Conservation (phyloP, 2,113 vertebrate species). For the Halichoeres trimaculatus region DNA sequence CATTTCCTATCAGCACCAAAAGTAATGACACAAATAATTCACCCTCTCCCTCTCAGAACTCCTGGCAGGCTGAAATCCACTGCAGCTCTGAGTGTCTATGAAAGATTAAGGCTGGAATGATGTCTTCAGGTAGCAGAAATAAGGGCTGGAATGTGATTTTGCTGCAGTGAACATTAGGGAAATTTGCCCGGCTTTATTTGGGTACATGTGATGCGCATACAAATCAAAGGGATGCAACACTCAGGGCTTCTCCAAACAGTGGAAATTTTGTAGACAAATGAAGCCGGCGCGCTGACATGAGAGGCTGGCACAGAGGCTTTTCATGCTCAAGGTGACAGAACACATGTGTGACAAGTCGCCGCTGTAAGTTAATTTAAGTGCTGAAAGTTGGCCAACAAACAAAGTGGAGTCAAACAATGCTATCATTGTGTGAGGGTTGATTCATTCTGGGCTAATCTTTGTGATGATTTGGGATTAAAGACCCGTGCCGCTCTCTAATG, state of each 20-base stretch:
- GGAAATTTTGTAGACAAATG: conserved; percentile 70
- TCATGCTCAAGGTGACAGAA: conserved; percentile 39
- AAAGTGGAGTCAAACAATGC: conserved; percentile 11
- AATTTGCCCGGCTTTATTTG: conserved; percentile 66
- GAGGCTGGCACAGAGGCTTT: conserved; percentile 18
- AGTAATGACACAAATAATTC: conserved; percentile 70
- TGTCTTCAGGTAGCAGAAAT: conserved; percentile 62
- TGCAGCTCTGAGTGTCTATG: conserved; percentile 38
- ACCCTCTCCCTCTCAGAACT: conserved; percentile 46
- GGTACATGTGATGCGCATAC: conserved; percentile 65
- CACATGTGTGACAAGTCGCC: conserved; percentile 33
- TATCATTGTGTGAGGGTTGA: conserved; percentile 40
- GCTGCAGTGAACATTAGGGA: conserved; percentile 71
- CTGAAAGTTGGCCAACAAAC: neutral
- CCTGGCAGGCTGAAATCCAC: conserved; percentile 47
- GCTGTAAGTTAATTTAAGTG: conserved; percentile 38
- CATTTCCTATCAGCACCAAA: conserved; percentile 64
- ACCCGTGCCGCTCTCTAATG: conserved; percentile 53
- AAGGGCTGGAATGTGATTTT: conserved; percentile 59
- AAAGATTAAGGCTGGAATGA: conserved; percentile 45
- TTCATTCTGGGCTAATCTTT: conserved; percentile 58
- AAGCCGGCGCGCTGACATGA: conserved; percentile 54
- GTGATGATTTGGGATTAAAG: conserved; percentile 54
- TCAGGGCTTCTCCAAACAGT: conserved; percentile 67
- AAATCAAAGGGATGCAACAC: conserved; percentile 67